Base-by-base conservation (phyloP, 2,888 invertebrate species). In the Augiades crinisus region DNA sequence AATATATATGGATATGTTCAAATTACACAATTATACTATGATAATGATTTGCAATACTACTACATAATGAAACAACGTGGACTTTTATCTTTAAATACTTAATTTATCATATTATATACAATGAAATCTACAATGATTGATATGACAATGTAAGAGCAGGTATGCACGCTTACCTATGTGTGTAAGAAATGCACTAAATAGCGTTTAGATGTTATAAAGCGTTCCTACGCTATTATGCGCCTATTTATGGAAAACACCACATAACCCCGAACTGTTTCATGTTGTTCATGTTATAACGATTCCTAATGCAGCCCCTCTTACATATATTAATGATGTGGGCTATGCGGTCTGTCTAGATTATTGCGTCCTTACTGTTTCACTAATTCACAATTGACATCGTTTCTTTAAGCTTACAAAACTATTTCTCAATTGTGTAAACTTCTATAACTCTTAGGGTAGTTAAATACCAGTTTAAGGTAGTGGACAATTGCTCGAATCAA, bases 101-200 rank as follows among this genome's bases (percentile, higher is more conserved):
- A 50, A 14, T 30, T 41, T 36, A 19, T 22, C 43, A 44, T 33
- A 34, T n/a, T 43, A 43, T 38, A 14, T 38, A 51, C 37, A 45
- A 44, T 51, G 37, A 44, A 52, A 52, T 38, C 51, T 45, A 52
- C 37, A 45, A 38, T 50, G 45, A 31, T 4, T 46, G 52, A 53
- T 53, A 53, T 53, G 52, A 53, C 8, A 34, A 27, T 30, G 34
- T 46, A 27, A 14, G 24, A 46, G 10, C 17, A 33, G 22, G 30
- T 30, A 30, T 3, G 10, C 5, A 12, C 5, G 24, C 13, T 37
- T 37, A 47, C 36, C 17, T 10, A 44, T n/a, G 12, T 31, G 22
- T 6, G 5, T 31, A 16, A 45, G n/a, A 14, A 37, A 44, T 44
- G 36, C 44, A 34, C 27, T 43, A 41, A 43, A 17, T 50, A 50